Evolutionary conservation across 2,888 invertebrate genomes (phyloP), one percentile per base, ranked within the genome.

Genomic region (Ophioninae sp.): DNA sequence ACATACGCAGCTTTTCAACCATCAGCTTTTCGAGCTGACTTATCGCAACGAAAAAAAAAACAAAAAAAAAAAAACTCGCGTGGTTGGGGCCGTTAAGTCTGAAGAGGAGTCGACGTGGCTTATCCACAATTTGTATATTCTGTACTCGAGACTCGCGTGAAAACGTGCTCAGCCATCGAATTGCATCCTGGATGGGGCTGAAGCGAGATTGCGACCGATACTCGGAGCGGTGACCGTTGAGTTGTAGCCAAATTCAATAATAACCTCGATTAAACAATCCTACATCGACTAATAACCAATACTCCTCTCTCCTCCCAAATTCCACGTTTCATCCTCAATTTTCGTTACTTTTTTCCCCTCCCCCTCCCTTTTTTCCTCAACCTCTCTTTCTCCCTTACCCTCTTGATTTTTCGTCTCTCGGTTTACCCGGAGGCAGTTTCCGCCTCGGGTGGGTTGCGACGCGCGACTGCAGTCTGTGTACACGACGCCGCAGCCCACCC

Each of bases 361-460:
- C 65, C 50, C 57, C 75, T 59, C 56, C 72, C 62, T 6, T n/a
- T 78, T 37, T 30, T 23, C 21, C 56, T 80, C 64, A 20, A 67
- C 57, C 30, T 68, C 17, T 73, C 64, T 41, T 8, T 41, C 41
- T 3, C 41, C 8, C 41, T 41, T 6, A 1, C 41, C 8, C 41
- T 41, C 41, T 8, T 41, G 7, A 8, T 8, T 41, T 8, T 41
- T 8, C 77, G 30, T 59, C 30, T 79, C 41, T 80, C 69, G 70
- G 84, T 75, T 76, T 59, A 64, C 79, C 74, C 73, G 70, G 79
- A 67, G 77, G 70, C 56, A 64, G 67, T 65, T 79, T 81, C 84
- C 70, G 80, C 75, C 83, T 85, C 83, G 79, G 79, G 79, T 73
- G 77, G 84, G 85, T 87, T 85, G 84, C 87, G 78, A 85, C 85